Evolutionary conservation across 2,888 invertebrate species (phyloP), one percentile per base, ranked within the genome.

Genomic region (Drosophila acutilabella): DNA sequence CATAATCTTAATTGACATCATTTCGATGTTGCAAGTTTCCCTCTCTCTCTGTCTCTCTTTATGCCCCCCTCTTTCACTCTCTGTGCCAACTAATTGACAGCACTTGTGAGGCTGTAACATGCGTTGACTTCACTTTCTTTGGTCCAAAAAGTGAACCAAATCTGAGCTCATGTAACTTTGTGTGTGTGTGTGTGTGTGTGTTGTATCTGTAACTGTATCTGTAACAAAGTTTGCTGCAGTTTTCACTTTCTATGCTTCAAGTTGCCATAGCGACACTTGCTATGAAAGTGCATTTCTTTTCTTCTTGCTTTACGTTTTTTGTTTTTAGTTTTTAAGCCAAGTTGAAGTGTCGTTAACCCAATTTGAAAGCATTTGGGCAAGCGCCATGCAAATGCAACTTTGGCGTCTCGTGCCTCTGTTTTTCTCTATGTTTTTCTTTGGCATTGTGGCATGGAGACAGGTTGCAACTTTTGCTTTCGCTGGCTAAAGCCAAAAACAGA

Each of bases 321-420:
- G 41, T 33, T 57, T 50, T 41, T 57, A 42, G 20, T 33, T 44
- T 62, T 76, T 57, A 52, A 64, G 67, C 70, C 59, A 71, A 87
- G 88, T 81, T 89, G 79, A 81, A 85, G 89, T 88, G 88, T 90
- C 88, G 89, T 89, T 88, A 90, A 90, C 88, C 88, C 89, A 88
- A 88, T 88, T 86, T 88, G 88, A 78, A 76, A 89, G 89, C 81
- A 76, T 83, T 83, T 89, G 85, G 89, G 61, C 81, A 84, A 71
- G 72, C 69, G 70, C 70, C 81, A 84, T 84, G 73, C 78, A 89
- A 84, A 80, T 89, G 84, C 78, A 75, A 66, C 61, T 71, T 56
- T 71, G 44, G 52, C 38, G 60, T 47, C 66, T 80, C 23, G 30
- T 61, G 47, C 47, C 60, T 23, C 33, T 54, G 50, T 36, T 68